These are phyloP conservation scores for Xenotilapia caudafasciata DNA, from an alignment of 2,113 vertebrate genomes.

Conservation along the genomic window DNA sequence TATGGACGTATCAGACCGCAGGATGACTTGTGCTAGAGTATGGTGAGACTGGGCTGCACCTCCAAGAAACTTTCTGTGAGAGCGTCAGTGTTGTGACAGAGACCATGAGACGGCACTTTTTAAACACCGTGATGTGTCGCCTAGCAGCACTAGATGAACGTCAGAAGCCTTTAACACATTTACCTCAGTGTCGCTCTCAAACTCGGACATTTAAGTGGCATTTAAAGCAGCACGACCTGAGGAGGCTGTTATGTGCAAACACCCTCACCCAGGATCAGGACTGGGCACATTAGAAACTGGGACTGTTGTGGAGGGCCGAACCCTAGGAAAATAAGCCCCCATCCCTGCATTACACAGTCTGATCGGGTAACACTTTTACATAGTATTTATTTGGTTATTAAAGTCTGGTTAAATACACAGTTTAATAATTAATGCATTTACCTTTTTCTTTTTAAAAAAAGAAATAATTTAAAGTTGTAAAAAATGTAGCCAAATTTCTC, in stretches of 20 bases:
- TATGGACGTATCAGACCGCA: background rate
- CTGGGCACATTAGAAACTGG: background rate
- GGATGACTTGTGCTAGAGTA: background rate
- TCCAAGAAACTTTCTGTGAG: background rate
- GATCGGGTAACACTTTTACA: background rate
- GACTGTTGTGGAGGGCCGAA: background rate
- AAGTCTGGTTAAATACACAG: background rate
- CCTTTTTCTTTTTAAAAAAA: background rate
- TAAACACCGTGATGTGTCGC: background rate
- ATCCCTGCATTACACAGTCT: background rate
- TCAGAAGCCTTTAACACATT: background rate
- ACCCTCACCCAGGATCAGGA: background rate
- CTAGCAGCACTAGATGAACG: background rate
- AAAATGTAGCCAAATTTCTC: background rate
- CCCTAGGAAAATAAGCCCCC: background rate
- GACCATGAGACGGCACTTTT: constrained; percentile 7
- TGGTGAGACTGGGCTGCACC: background rate
- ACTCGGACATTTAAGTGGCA: background rate
- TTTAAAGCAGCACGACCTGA: background rate
- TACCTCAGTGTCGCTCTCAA: background rate
- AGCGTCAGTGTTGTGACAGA: background rate
- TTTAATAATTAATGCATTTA: background rate
- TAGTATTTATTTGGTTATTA: background rate
- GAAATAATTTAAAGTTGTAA: background rate
- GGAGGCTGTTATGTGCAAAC: background rate